phyloP scores from a whole-genome alignment of 2,888 invertebrate species.

The Nematopogon swammerdamellus region DNA sequence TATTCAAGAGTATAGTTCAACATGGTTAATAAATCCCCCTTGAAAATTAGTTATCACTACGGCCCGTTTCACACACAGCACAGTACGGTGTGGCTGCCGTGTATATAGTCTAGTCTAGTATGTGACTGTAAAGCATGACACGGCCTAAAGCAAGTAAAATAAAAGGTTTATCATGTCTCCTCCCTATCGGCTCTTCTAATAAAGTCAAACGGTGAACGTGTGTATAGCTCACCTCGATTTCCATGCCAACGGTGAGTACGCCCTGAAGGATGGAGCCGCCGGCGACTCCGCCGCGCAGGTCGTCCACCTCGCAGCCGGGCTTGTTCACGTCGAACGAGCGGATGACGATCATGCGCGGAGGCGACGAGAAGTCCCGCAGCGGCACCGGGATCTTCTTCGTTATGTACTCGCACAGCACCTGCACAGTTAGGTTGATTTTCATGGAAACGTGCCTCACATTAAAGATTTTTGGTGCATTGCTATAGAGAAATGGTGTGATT shows the following conservation, averaged over 20 bases:
- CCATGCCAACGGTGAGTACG: slow-evolving; percentile 95
- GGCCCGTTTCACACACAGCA: too few species aligned
- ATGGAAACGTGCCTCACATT: too few species aligned
- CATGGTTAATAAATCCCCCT: too few species aligned
- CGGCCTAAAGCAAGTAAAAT: background rate
- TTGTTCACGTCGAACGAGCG: slow-evolving; percentile 99
- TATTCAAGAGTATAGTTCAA: too few species aligned
- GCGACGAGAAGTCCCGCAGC: slow-evolving; percentile 88
- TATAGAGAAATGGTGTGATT: too few species aligned
- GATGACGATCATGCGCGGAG: slow-evolving; percentile 93
- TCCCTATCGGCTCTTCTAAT: background rate
- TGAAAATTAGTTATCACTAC: too few species aligned
- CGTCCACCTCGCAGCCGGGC: slow-evolving; percentile 98
- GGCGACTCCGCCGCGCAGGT: slow-evolving; percentile 97
- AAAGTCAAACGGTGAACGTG: too few species aligned
- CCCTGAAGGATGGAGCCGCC: slow-evolving; percentile 97
- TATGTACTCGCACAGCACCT: slow-evolving; percentile 94
- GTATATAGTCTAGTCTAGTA: too few species aligned
- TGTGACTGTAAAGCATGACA: too few species aligned
- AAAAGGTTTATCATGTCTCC: background rate
- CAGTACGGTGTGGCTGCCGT: too few species aligned
- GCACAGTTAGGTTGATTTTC: slow-evolving; percentile 2
- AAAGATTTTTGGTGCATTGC: too few species aligned
- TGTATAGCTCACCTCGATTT: slow-evolving; percentile 96
- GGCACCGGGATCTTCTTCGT: slow-evolving; percentile 98